Evolutionary conservation across 1,140 invertebrate genomes (phyloP).

Genomic region (Aphaenogaster floridana): DNA sequence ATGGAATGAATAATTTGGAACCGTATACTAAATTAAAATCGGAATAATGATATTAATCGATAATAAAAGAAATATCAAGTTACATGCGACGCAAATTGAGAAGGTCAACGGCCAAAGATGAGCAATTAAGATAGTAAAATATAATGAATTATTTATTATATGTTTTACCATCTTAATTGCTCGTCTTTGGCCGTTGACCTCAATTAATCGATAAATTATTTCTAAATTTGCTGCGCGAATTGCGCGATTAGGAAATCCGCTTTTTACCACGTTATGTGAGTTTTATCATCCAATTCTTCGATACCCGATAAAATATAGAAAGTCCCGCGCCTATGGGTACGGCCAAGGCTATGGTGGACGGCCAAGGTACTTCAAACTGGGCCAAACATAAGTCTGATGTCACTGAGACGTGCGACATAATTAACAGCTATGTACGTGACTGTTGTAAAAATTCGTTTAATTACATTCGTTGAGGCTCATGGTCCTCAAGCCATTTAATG

Average conservation of each 20-base stretch:
- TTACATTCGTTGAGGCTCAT: not conserved
- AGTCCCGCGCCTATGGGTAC: constrained; percentile 1
- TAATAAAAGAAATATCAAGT: too few relatives aligned
- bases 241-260: not conserved
- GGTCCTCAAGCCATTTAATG: not conserved
- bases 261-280: not conserved
- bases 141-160: too few relatives aligned
- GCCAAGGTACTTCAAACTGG: constrained; percentile 53
- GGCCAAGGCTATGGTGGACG: constrained; percentile 30
- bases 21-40: not conserved
- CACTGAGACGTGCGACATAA: constrained; percentile 28
- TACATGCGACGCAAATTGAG: too few relatives aligned
- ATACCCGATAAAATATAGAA: not conserved
- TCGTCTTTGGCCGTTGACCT: too few relatives aligned
- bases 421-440: constrained; percentile 50
- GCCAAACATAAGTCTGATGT: constrained; percentile 50
- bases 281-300: not conserved
- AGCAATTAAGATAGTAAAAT: too few relatives aligned
- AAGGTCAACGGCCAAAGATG: too few relatives aligned
- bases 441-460: constrained; percentile 20
- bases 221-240: not conserved
- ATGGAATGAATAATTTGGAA: not conserved
- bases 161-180: too few relatives aligned
- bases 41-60: too few relatives aligned
- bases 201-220: not conserved